These are phyloP conservation scores for Laticauda colubrina DNA, from an alignment of 2,113 vertebrate genomes.

Conservation along the genomic window DNA sequence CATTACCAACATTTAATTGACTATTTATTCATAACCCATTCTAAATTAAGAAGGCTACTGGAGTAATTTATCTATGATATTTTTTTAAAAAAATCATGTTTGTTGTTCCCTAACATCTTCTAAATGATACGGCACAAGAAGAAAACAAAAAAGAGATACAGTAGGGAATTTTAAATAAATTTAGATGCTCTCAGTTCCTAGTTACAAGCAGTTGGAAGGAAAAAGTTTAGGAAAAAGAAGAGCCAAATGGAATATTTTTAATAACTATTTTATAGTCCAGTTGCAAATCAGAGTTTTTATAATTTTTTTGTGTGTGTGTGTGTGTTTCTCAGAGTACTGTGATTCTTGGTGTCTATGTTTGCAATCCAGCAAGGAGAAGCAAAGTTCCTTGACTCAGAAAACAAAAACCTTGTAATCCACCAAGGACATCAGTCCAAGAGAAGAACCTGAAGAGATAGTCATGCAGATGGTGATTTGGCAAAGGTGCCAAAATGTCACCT, in stretches of 20 bases:
- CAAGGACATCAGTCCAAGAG: constrained; percentile 42
- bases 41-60: neutral
- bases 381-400: constrained; percentile 38
- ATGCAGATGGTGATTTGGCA: constrained; percentile 39
- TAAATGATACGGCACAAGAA: neutral
- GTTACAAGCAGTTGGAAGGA: neutral
- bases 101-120: neutral
- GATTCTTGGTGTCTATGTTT: neutral
- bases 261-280: neutral
- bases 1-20: neutral
- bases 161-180: neutral
- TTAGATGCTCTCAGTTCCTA: neutral
- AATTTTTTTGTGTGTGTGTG: too few species aligned
- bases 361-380: neutral
- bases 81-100: neutral
- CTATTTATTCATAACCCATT: neutral
- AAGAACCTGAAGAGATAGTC: constrained; percentile 38
- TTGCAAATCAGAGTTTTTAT: neutral
- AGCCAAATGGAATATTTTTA: neutral
- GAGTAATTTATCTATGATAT: neutral
- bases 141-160: neutral
- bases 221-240: neutral
- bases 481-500: neutral
- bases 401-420: constrained; percentile 42
- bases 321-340: neutral